Conservation (phyloP, 2,797 vertebrate genomes). For the Novumbra hubbsi region DNA sequence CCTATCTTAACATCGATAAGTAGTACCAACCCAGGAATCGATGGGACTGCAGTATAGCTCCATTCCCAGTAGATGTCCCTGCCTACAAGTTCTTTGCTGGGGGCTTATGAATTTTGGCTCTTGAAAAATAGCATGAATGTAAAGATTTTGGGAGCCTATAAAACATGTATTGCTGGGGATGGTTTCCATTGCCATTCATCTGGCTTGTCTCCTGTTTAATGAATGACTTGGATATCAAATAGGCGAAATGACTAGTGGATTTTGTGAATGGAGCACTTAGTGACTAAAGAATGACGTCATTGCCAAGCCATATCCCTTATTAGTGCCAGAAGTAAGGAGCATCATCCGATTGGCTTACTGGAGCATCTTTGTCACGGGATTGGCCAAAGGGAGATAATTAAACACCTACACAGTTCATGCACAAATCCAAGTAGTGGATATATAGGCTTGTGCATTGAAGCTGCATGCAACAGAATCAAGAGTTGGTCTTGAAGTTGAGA, state of each 20-base stretch:
- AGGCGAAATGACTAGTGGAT: conserved; percentile 66
- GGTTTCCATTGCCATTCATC: conserved; percentile 57
- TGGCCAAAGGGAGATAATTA: conserved; percentile 77
- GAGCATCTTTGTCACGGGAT: conserved; percentile 62
- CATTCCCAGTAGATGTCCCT: conserved; percentile 79
- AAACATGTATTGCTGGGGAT: conserved; percentile 63
- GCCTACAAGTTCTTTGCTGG: conserved; percentile 58
- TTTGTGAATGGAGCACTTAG: conserved; percentile 81
- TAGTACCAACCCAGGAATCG: conserved; percentile 43
- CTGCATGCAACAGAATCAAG: conserved; percentile 74
- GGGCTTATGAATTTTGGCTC: conserved; percentile 56
- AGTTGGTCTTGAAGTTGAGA: conserved; percentile 69
- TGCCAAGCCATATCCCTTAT: conserved; percentile 60
- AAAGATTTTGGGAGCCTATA: conserved; percentile 59
- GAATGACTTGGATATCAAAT: conserved; percentile 71
- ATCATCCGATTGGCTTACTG: conserved; percentile 62
- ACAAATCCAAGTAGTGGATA: conserved; percentile 80
- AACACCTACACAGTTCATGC: conserved; percentile 83
- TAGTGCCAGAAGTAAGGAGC: conserved; percentile 56
- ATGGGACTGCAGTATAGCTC: conserved; percentile 59
- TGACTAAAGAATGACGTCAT: conserved; percentile 79
- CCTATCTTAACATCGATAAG: conserved; percentile 43
- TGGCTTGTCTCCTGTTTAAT: conserved; percentile 51
- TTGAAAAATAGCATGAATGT: conserved; percentile 57
- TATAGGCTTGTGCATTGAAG: conserved; percentile 73